Evolutionary conservation across 2,113 vertebrate genomes (phyloP), one percentile per base, ranked within the genome.

Genomic region (Charadrius vociferus): DNA sequence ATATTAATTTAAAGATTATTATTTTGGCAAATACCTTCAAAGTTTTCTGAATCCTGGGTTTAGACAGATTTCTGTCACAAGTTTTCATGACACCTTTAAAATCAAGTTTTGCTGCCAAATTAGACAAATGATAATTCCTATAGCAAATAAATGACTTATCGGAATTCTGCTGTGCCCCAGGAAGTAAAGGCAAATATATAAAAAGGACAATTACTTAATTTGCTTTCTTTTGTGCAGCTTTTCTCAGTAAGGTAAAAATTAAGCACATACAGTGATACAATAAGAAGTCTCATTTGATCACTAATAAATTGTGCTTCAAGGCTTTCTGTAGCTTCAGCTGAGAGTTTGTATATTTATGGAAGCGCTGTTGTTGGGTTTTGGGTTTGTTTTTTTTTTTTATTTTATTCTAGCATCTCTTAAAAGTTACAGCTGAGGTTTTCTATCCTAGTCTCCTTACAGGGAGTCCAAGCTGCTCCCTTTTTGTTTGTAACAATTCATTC

Each of bases 301-400:
- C 20, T 39, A 8, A 3, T 53, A 73, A 77, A 26, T 16, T 10
- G 10, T 39, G 1, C 10, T 58, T 91, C 66, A 75, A 34, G 26
- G 7, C 7, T 75, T 71, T 67, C 13, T 68, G 30, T 45, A 63
- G 4, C 10, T 88, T 11, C 26, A 53, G 12, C 34, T 75, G 8
- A 29, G 14, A 56, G 16, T 26, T 47, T 43, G 2, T 39, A n/a
- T 7, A 39, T 24, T 8, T 21, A 18, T 50, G 14, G 21, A 86
- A 78, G 14, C 4, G 2, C 4, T 56, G n/a, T n/a, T n/a, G n/a
- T n/a, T n/a, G 11, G 5, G 1, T 6, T 41, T 41, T 16, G n/a
- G n/a, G n/a, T n/a, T n/a, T n/a, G n/a, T n/a, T n/a, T n/a, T n/a
- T n/a, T n/a, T n/a, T n/a, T n/a, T n/a, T n/a, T n/a, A n/a, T 80